Evolutionary conservation across 1,140 invertebrate genomes (phyloP).

Genomic region (Galendromus occidentalis): DNA sequence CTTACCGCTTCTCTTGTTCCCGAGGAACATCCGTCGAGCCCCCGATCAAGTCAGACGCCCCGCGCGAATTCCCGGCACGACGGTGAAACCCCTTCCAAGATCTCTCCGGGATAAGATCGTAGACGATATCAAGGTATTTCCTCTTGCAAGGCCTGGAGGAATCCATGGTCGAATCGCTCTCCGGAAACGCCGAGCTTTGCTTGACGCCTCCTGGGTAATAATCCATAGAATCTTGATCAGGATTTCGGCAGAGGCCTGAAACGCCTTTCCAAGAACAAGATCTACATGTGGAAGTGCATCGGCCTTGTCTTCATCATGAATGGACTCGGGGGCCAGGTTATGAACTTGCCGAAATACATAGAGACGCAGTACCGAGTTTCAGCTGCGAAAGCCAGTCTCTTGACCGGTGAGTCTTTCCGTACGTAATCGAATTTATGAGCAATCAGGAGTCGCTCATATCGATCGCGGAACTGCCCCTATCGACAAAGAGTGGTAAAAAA

Average conservation of each 20-base stretch:
- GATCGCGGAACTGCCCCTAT: too few relatives aligned
- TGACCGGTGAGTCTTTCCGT: constrained; percentile 13
- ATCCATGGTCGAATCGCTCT: too few relatives aligned
- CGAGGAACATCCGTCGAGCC: constrained; percentile 10
- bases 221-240: not conserved
- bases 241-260: constrained; percentile 21
- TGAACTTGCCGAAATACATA: constrained; percentile 18
- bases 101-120: not conserved
- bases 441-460: too few relatives aligned
- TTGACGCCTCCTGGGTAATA: too few relatives aligned
- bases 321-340: constrained; percentile 15
- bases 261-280: constrained; percentile 39
- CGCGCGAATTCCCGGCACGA: not conserved
- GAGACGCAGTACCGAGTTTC: constrained; percentile 17
- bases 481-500: too few relatives aligned
- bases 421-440: too few relatives aligned
- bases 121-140: not conserved
- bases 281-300: constrained; percentile 45
- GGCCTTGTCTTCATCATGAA: constrained; percentile 26
- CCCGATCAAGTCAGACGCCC: not conserved
- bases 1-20: constrained; percentile 22
- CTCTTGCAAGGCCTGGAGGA: not conserved
- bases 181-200: too few relatives aligned
- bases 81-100: not conserved
- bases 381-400: constrained; percentile 16